These are phyloP conservation scores for Pipa parva DNA, from an alignment of 2,113 vertebrate genomes.

Conservation along the genomic window DNA sequence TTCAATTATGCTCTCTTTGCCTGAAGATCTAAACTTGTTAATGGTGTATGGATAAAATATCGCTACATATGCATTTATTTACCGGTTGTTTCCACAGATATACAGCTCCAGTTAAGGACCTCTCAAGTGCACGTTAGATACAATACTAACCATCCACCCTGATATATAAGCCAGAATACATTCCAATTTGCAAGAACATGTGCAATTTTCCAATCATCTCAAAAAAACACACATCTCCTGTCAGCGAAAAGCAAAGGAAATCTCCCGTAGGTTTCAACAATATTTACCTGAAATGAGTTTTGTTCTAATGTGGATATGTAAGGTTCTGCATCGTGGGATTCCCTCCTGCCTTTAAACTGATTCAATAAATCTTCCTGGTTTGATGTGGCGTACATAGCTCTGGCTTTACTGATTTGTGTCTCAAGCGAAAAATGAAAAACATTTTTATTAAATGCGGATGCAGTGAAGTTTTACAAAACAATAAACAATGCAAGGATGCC, in stretches of 20 bases:
- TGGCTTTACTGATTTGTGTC: constrained; percentile 16
- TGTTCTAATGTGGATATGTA: constrained; percentile 17
- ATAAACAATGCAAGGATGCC: background rate
- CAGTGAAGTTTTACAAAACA: constrained; percentile 15
- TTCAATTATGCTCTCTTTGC: background rate
- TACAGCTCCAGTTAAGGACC: background rate
- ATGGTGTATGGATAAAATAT: background rate
- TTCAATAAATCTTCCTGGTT: constrained; percentile 29
- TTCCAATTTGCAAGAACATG: constrained; percentile 23
- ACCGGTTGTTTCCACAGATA: no score
- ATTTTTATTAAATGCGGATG: constrained; percentile 21
- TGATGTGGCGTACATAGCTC: constrained; percentile 27
- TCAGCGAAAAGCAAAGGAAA: constrained; percentile 12
- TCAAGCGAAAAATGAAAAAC: constrained; percentile 25
- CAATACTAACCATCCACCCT: constrained; percentile 4
- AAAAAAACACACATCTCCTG: constrained; percentile 14
- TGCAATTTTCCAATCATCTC: constrained; percentile 9
- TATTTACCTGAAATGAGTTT: constrained; percentile 25
- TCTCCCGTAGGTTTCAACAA: constrained; percentile 19
- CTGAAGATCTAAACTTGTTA: background rate
- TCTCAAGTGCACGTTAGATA: constrained; percentile 8
- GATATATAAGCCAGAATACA: constrained; percentile 13
- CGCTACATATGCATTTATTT: background rate
- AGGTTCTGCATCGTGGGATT: constrained; percentile 24
- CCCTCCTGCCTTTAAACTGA: constrained; percentile 17